Conservation (phyloP, 30 jellyfish, hydroid and myxozoan genomes). For the Cassiopea xamachana region DNA sequence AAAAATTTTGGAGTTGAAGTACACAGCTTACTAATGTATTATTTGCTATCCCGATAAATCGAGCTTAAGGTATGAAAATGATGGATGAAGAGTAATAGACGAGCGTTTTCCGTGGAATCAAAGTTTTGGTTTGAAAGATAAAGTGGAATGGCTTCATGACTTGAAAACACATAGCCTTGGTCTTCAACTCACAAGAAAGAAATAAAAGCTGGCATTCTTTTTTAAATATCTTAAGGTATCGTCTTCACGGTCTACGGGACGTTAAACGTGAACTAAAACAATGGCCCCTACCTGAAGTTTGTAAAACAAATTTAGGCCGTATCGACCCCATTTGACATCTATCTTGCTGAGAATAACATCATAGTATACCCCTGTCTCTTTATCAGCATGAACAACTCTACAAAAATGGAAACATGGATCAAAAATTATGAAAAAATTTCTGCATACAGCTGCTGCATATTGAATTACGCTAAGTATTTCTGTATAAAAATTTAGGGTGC, state of each 20-base stretch:
- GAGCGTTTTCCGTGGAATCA: too few relatives aligned
- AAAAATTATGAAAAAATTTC: not conserved
- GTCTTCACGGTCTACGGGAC: too few relatives aligned
- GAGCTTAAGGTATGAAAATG: too few relatives aligned
- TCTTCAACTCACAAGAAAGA: not conserved
- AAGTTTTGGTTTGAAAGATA: not conserved
- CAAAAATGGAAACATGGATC: not conserved
- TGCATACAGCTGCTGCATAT: not conserved
- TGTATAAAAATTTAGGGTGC: not conserved
- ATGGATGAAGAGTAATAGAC: too few relatives aligned
- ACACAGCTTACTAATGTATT: too few relatives aligned
- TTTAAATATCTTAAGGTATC: too few relatives aligned
- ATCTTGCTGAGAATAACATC: conserved; percentile 74
- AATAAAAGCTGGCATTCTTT: not conserved
- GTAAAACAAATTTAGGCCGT: conserved; percentile 74
- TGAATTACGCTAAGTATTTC: not conserved
- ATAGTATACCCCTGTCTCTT: conserved; percentile 54
- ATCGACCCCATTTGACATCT: conserved; percentile 51
- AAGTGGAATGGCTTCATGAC: not conserved
- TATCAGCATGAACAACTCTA: conserved; percentile 73
- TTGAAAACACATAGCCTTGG: not conserved
- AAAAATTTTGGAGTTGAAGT: too few relatives aligned
- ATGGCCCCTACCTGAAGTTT: conserved; percentile 71
- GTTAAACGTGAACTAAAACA: too few relatives aligned
- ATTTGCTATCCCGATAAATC: too few relatives aligned